These are phyloP conservation scores for Caenorhabditis imperialis DNA, from an alignment of 2,888 invertebrate genomes.

Conservation along the genomic window DNA sequence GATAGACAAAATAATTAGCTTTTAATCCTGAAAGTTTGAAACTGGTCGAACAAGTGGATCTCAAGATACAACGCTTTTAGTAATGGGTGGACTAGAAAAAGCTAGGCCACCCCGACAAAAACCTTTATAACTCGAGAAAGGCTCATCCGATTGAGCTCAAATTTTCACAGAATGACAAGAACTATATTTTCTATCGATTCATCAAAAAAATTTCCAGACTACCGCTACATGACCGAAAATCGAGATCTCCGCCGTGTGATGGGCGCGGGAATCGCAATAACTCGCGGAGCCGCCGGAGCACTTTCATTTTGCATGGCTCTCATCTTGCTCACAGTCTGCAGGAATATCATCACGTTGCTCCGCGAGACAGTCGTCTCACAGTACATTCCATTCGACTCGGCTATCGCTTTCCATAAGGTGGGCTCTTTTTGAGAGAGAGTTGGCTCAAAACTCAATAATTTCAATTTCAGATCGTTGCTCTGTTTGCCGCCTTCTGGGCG, in stretches of 20 bases:
- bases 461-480: slow-evolving; percentile 86
- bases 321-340: slow-evolving; percentile 87
- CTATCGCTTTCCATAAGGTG: slow-evolving; percentile 93
- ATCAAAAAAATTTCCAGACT: too few species aligned
- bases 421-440: neutral
- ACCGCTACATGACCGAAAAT: slow-evolving; percentile 96
- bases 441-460: neutral
- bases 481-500: slow-evolving; percentile 93
- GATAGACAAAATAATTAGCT: too few species aligned
- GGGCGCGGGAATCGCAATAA: slow-evolving; percentile 82
- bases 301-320: slow-evolving; percentile 94
- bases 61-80: too few species aligned
- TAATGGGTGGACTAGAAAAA: too few species aligned
- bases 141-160: too few species aligned
- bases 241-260: slow-evolving; percentile 94
- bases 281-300: slow-evolving; percentile 84
- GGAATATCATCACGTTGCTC: slow-evolving; percentile 91
- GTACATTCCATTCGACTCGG: slow-evolving; percentile 92
- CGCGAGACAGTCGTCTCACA: slow-evolving; percentile 94
- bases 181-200: too few species aligned
- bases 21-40: too few species aligned
- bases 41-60: too few species aligned
- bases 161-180: too few species aligned
- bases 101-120: too few species aligned
- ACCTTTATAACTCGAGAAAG: too few species aligned